These are phyloP conservation scores for Carollia perspicillata DNA, from an alignment of 2,113 vertebrate species.

Conservation along the genomic window DNA sequence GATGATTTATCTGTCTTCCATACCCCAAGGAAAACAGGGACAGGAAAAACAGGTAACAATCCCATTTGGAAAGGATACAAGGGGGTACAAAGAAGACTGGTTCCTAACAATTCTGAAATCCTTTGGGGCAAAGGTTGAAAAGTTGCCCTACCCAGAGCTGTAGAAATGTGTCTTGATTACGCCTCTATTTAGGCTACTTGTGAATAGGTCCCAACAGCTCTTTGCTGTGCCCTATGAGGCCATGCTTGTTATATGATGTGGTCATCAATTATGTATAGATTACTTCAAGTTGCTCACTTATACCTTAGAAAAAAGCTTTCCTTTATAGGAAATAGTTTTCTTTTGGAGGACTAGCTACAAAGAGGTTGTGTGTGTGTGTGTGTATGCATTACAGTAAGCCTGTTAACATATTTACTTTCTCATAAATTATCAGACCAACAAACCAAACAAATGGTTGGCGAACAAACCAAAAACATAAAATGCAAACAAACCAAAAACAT, in stretches of 20 bases:
- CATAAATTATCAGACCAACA: neutral
- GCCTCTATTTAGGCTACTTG: neutral
- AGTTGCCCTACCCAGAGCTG: neutral
- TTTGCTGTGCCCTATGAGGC: neutral
- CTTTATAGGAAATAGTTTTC: neutral
- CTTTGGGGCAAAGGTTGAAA: neutral
- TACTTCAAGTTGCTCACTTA: neutral
- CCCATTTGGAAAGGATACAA: neutral
- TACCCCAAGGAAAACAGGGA: neutral
- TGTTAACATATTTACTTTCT: neutral
- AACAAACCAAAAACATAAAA: neutral
- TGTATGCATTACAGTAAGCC: neutral
- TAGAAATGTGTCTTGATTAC: neutral
- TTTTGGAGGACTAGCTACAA: neutral
- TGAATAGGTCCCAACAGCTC: neutral
- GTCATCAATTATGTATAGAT: neutral
- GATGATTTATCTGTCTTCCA: neutral
- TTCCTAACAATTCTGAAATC: neutral
- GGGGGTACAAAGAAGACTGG: neutral
- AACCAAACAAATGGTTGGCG: no score
- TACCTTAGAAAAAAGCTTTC: neutral
- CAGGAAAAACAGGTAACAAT: neutral
- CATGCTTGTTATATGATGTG: neutral
- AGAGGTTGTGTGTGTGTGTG: neutral
- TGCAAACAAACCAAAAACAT: neutral